Evolutionary conservation across 1,140 invertebrate species (phyloP).

Genomic region (Aphelinus atriplicis): DNA sequence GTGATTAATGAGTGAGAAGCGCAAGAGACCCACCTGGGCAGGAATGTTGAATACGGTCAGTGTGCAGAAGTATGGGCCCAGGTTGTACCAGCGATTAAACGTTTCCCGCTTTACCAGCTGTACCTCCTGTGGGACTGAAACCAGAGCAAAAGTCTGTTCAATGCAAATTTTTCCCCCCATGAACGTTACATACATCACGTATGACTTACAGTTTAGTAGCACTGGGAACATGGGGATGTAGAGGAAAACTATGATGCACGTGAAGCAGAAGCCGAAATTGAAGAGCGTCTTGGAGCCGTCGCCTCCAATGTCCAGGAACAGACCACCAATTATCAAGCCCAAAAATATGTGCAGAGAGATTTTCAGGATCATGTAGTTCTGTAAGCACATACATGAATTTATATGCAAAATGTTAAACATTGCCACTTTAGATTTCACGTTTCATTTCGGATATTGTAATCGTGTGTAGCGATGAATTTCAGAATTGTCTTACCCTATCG

Average conservation of each 20-base stretch:
- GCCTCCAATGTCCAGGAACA: conserved; percentile 78
- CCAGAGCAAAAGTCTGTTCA: conserved; percentile 46
- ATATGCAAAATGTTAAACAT: not conserved
- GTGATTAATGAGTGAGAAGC: too few relatives aligned
- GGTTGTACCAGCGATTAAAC: conserved; percentile 92
- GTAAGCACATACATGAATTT: conserved; percentile 50
- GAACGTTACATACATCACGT: too few relatives aligned
- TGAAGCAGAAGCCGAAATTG: conserved; percentile 85
- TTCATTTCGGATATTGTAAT: too few relatives aligned
- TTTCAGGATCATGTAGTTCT: conserved; percentile 78
- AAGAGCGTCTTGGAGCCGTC: conserved; percentile 83
- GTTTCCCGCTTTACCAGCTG: conserved; percentile 88
- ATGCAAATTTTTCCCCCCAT: not conserved
- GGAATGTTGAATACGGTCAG: conserved; percentile 80
- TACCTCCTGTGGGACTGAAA: conserved; percentile 88
- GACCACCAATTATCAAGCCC: conserved; percentile 74
- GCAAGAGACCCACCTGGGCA: conserved; percentile 69
- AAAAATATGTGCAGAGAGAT: conserved; percentile 74
- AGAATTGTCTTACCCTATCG: conserved; percentile 69
- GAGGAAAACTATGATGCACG: conserved; percentile 78
- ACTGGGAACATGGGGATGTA: conserved; percentile 84
- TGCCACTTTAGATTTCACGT: not conserved
- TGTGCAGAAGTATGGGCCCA: conserved; percentile 90
- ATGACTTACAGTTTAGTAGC: conserved; percentile 76
- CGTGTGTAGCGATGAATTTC: too few relatives aligned